Evolutionary conservation across 2,797 vertebrate species (phyloP).

Genomic region (Rallus crepitans): DNA sequence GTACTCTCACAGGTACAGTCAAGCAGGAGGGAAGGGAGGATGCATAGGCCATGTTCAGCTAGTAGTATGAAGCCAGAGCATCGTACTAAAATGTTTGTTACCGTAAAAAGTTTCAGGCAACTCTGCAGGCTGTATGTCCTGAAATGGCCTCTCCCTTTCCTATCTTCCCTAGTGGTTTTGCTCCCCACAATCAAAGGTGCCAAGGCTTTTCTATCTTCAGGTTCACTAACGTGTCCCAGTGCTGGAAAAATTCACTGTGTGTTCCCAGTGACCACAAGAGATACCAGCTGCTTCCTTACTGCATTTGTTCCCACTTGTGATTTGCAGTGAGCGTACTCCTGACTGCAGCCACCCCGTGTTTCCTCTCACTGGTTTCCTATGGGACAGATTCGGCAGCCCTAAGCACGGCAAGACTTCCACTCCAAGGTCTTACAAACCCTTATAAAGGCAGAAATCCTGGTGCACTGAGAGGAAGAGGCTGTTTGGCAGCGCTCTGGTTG

Average conservation of each 20-base stretch:
- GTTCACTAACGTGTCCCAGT: neutral
- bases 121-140: neutral
- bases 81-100: neutral
- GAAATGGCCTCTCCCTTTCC: neutral
- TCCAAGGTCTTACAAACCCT: conserved; percentile 39
- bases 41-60: neutral
- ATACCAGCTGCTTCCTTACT: neutral
- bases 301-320: neutral
- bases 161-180: neutral
- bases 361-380: conserved; percentile 49
- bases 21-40: neutral
- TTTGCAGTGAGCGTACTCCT: neutral
- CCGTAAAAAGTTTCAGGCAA: neutral
- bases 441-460: conserved; percentile 46
- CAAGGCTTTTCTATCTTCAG: neutral
- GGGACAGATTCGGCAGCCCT: neutral
- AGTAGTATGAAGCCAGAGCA: neutral
- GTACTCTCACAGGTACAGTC: neutral
- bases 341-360: neutral
- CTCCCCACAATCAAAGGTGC: neutral
- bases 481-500: conserved; percentile 16
- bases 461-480: conserved; percentile 23
- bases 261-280: neutral
- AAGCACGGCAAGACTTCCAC: neutral
- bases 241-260: neutral